Conservation (phyloP, 2,797 vertebrate species). For the Rousettus madagascariensis region DNA sequence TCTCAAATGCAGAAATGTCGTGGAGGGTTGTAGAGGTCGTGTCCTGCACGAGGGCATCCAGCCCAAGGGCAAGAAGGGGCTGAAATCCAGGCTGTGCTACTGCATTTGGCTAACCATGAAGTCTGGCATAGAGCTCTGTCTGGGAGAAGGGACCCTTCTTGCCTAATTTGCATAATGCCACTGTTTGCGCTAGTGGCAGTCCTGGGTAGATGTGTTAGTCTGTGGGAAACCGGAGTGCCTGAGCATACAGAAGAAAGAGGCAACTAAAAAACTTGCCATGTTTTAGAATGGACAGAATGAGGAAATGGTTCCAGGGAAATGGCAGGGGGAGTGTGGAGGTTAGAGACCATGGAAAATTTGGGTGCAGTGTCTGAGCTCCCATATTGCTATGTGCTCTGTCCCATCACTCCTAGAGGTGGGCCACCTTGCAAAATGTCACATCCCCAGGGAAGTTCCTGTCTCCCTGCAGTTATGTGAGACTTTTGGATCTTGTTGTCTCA, state of each 20-base stretch:
- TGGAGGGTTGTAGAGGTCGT: not conserved
- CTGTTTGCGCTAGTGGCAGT: not conserved
- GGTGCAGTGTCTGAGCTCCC: not conserved
- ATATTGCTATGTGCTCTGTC: not conserved
- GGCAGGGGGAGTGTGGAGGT: not conserved
- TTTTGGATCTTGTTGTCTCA: not conserved
- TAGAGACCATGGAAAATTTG: not conserved
- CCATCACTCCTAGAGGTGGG: not conserved
- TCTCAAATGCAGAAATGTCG: not conserved
- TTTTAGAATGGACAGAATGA: not conserved
- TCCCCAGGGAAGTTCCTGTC: not conserved
- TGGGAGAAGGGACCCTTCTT: not conserved
- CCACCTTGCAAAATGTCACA: not conserved
- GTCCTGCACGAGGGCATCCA: not conserved
- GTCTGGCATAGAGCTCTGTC: not conserved
- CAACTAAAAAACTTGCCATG: not conserved
- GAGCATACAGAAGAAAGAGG: not conserved
- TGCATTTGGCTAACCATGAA: not conserved
- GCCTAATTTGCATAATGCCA: not conserved
- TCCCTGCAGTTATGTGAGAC: not conserved
- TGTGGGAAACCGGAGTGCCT: not conserved
- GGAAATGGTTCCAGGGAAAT: not conserved
- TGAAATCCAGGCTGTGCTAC: not conserved
- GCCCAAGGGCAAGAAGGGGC: not conserved
- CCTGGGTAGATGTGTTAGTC: not conserved